phyloP scores from a whole-genome alignment of 2,888 invertebrate genomes.

The Furcula furcula region DNA sequence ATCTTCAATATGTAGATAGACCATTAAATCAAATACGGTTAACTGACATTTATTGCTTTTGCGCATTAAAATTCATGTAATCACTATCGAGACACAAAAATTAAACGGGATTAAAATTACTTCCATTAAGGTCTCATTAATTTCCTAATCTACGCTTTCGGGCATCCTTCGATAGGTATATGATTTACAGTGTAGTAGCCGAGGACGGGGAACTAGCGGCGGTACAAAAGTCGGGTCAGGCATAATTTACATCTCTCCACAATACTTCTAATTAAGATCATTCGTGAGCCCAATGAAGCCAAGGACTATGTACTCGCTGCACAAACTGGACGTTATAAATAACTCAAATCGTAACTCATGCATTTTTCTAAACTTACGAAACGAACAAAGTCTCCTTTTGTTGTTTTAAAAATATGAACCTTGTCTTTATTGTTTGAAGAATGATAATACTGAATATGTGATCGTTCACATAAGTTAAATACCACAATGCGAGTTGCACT shows the following conservation, averaged over 20 bases:
- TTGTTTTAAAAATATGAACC: constrained; percentile 35
- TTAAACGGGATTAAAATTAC: constrained; percentile 66
- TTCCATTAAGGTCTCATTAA: constrained; percentile 75
- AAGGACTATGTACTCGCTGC: constrained; percentile 63
- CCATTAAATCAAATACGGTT: constrained; percentile 56
- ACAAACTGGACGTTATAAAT: constrained; percentile 76
- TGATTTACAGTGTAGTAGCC: constrained; percentile 62
- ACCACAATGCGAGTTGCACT: constrained; percentile 47
- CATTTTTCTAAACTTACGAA: constrained; percentile 55
- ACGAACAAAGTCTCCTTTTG: constrained; percentile 39
- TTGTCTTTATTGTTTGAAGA: constrained; percentile 37
- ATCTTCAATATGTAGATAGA: constrained; percentile 50
- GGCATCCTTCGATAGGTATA: constrained; percentile 57
- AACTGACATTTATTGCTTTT: constrained; percentile 64
- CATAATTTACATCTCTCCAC: constrained; percentile 70
- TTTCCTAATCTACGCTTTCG: constrained; percentile 69
- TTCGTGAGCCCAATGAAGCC: constrained; percentile 67
- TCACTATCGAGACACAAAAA: constrained; percentile 59
- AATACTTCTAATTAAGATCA: constrained; percentile 81
- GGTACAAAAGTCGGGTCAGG: constrained; percentile 49
- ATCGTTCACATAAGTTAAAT: constrained; percentile 33
- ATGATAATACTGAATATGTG: constrained; percentile 28
- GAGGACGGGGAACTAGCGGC: constrained; percentile 33
- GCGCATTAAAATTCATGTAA: constrained; percentile 70
- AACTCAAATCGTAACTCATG: constrained; percentile 72